Evolutionary conservation across 92 coral and sea anemone species (phyloP).

Genomic region (Zoanthus sansibaricus): DNA sequence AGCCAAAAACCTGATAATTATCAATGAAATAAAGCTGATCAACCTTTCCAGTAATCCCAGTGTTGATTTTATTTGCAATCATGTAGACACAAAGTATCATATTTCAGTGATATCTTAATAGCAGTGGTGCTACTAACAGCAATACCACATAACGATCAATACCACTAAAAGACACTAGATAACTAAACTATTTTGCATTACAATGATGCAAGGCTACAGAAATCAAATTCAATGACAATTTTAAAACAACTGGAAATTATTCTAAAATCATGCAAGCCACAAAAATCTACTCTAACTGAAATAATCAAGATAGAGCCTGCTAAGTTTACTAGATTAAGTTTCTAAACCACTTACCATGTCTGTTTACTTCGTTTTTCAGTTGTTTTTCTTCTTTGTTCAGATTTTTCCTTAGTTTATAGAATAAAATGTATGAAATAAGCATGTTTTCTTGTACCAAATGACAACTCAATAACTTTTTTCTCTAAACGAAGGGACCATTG

Average conservation of each 20-base stretch:
- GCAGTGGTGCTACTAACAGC: neutral
- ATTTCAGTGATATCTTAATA: neutral
- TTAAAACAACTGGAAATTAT: too few species aligned
- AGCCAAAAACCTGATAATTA: neutral
- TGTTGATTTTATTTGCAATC: neutral
- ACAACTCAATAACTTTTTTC: neutral
- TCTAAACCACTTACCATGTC: slow-evolving; percentile 63
- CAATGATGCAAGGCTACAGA: too few species aligned
- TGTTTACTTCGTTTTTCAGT: slow-evolving; percentile 70
- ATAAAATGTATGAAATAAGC: neutral
- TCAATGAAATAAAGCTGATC: neutral
- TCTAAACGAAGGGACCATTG: too few species aligned
- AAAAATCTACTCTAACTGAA: too few species aligned
- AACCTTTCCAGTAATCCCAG: neutral
- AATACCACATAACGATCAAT: too few species aligned
- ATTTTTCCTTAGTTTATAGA: slow-evolving; percentile 58
- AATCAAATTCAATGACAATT: too few species aligned
- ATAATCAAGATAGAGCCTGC: neutral
- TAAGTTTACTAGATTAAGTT: neutral
- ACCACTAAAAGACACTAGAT: too few species aligned
- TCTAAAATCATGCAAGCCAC: too few species aligned
- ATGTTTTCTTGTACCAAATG: neutral
- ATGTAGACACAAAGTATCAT: neutral
- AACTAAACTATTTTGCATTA: too few species aligned
- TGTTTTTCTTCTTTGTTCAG: slow-evolving; percentile 68